phyloP scores from a whole-genome alignment of 2,888 invertebrate genomes.

The Agrotis puta region DNA sequence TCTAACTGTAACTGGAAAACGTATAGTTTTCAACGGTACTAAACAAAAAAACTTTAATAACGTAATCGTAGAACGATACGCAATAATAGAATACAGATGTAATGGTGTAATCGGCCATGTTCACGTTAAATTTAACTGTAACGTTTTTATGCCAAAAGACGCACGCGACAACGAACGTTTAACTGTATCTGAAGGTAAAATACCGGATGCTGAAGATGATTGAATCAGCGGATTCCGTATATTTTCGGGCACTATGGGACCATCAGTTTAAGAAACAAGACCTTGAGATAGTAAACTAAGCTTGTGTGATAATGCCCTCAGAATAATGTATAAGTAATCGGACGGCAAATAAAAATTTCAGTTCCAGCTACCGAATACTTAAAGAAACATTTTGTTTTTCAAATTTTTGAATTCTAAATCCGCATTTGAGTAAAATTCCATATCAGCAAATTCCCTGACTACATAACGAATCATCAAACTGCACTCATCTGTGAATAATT shows the following conservation, averaged over 20 bases:
- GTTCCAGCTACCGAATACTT: not conserved
- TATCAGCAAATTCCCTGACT: not conserved
- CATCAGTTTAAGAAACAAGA: not conserved
- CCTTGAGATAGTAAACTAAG: not conserved
- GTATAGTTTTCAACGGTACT: slow-evolving; percentile 28
- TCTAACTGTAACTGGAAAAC: slow-evolving; percentile 10
- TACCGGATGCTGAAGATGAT: slow-evolving; percentile 1
- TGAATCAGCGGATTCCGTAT: slow-evolving; percentile 9
- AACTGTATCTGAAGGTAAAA: slow-evolving; percentile 45
- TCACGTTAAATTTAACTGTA: slow-evolving; percentile 52
- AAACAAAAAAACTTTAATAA: slow-evolving; percentile 46
- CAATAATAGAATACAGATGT: slow-evolving; percentile 52
- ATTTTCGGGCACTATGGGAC: not conserved
- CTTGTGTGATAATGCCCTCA: too few species aligned
- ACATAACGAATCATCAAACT: not conserved
- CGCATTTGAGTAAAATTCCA: not conserved
- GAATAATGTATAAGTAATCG: too few species aligned
- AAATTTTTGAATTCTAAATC: not conserved
- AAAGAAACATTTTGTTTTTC: not conserved
- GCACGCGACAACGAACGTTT: slow-evolving; percentile 51
- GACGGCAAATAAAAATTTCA: too few species aligned
- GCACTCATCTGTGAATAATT: not conserved
- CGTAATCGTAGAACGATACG: slow-evolving; percentile 48
- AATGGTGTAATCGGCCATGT: slow-evolving; percentile 43
- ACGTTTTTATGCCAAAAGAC: slow-evolving; percentile 41